phyloP scores from a whole-genome alignment of 2,888 invertebrate genomes.

The Cyaniris semiargus region DNA sequence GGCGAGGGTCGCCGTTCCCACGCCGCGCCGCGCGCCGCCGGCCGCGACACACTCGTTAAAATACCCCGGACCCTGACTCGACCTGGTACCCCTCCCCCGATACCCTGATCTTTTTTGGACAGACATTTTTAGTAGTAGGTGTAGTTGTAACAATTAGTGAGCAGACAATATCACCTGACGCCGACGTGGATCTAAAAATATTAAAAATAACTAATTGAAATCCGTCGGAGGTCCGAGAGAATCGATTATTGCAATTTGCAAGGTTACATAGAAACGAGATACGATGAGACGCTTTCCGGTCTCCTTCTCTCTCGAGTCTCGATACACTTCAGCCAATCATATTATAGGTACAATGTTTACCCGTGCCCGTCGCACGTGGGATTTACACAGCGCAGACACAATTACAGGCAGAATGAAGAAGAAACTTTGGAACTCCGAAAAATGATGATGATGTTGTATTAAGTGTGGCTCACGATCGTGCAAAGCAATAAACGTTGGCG shows the following conservation, averaged over 20 bases:
- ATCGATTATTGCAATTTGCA: too few species aligned
- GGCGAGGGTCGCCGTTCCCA: slow-evolving; percentile 40
- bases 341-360: too few species aligned
- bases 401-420: not conserved
- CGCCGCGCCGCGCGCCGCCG: slow-evolving; percentile 37
- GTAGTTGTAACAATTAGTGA: too few species aligned
- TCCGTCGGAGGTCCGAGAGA: too few species aligned
- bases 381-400: not conserved
- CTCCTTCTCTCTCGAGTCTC: not conserved
- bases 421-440: too few species aligned
- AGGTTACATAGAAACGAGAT: too few species aligned
- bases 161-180: too few species aligned
- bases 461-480: not conserved
- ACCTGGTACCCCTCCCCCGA: not conserved
- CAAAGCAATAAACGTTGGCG: not conserved
- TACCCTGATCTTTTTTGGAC: not conserved
- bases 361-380: too few species aligned
- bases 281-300: not conserved
- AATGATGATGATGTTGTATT: not conserved
- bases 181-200: too few species aligned
- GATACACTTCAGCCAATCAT: not conserved
- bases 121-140: too few species aligned
- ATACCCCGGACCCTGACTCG: slow-evolving; percentile 11
- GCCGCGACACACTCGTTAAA: slow-evolving; percentile 37
- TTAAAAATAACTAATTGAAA: too few species aligned